These are phyloP conservation scores for Anoplolepis gracilipes DNA, from an alignment of 1,140 invertebrate species.

Conservation along the genomic window DNA sequence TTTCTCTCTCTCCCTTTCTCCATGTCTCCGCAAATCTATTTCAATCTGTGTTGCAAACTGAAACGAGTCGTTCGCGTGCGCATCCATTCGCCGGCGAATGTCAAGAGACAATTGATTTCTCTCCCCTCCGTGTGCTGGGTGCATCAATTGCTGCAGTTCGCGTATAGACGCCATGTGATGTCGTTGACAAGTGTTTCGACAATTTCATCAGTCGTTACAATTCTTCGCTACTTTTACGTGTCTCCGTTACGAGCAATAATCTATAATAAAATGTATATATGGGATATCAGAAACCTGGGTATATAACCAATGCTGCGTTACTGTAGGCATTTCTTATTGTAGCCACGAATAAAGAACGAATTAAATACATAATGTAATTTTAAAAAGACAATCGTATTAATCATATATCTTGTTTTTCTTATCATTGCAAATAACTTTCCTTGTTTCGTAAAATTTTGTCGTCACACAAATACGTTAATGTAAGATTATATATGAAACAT, in stretches of 20 bases:
- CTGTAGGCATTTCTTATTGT: too few relatives aligned
- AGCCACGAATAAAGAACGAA: background rate
- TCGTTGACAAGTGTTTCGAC: background rate
- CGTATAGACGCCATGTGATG: constrained; percentile 9
- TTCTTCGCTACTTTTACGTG: constrained; percentile 6
- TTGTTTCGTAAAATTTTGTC: background rate
- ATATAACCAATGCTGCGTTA: too few relatives aligned
- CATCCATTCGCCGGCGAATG: constrained; percentile 31
- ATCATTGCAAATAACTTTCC: background rate
- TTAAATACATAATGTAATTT: background rate
- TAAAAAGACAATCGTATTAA: background rate
- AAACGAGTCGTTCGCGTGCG: constrained; percentile 32
- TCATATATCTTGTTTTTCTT: background rate
- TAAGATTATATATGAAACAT: background rate
- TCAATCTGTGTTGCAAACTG: constrained; percentile 47
- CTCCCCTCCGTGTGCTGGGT: constrained; percentile 14
- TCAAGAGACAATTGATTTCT: constrained; percentile 59
- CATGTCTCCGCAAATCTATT: constrained; percentile 19
- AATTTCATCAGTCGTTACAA: constrained; percentile 5
- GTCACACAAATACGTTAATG: background rate
- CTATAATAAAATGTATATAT: background rate
- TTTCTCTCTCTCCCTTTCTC: too few relatives aligned
- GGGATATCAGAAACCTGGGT: background rate
- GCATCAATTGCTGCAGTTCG: constrained; percentile 38
- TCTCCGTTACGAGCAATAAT: background rate